These are phyloP conservation scores for Ceratoteleas bidentatus DNA, from an alignment of 1,140 invertebrate genomes.

Conservation along the genomic window DNA sequence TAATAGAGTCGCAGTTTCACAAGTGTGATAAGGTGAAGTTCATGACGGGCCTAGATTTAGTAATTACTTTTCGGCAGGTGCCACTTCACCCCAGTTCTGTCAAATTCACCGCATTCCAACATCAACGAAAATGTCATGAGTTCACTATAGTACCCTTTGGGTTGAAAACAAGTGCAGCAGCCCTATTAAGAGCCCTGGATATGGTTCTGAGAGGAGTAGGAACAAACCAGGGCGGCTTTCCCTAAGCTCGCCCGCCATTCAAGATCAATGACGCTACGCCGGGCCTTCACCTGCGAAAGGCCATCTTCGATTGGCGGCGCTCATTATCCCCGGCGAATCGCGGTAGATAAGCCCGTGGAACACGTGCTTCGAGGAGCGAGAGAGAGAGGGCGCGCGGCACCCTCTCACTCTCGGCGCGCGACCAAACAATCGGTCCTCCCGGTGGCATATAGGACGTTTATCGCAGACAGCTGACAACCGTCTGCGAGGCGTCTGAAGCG, in stretches of 20 bases:
- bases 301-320: neutral
- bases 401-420: neutral
- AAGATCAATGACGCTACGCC: too few relatives aligned
- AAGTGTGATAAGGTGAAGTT: neutral
- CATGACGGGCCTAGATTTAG: constrained; percentile 15
- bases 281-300: neutral
- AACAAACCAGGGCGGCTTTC: neutral
- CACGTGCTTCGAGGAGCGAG: constrained; percentile 53
- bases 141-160: constrained; percentile 19
- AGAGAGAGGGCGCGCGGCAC: constrained; percentile 13
- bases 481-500: constrained; percentile 74
- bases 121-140: constrained; percentile 52
- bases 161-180: constrained; percentile 21
- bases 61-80: constrained; percentile 19
- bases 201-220: constrained; percentile 5
- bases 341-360: constrained; percentile 42
- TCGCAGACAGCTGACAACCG: constrained; percentile 66
- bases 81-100: constrained; percentile 10
- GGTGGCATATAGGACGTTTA: constrained; percentile 67
- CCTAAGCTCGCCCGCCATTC: too few relatives aligned
- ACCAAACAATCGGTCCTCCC: constrained; percentile 63
- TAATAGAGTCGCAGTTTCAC: neutral
- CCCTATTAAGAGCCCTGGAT: constrained; percentile 7
- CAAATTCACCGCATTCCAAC: constrained; percentile 52
- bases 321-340: constrained; percentile 20